Conservation (phyloP, 2,797 vertebrate species). For the Rhincodon typus region DNA sequence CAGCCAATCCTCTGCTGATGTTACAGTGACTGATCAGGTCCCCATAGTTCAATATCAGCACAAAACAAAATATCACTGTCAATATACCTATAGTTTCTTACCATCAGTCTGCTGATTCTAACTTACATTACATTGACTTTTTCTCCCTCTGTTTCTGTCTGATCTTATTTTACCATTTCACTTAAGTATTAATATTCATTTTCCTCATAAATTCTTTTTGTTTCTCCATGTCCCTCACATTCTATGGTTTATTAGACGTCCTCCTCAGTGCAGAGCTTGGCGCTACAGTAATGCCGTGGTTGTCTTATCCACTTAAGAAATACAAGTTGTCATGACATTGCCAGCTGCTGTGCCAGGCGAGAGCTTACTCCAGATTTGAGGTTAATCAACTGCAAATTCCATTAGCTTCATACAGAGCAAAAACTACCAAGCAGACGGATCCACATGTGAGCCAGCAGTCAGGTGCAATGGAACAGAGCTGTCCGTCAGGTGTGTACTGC, state of each 20-base stretch:
- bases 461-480: constrained; percentile 52
- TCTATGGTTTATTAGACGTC: background rate
- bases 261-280: background rate
- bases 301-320: constrained; percentile 55
- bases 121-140: background rate
- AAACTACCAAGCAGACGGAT: constrained; percentile 61
- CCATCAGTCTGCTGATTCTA: background rate
- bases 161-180: background rate
- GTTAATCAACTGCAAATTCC: constrained; percentile 69
- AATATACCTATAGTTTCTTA: background rate
- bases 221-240: background rate
- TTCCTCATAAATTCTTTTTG: background rate
- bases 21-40: background rate
- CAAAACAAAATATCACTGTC: background rate
- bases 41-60: background rate
- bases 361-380: constrained; percentile 62
- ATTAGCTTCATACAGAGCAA: constrained; percentile 64
- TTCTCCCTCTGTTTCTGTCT: background rate
- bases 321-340: constrained; percentile 51
- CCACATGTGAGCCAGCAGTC: constrained; percentile 51
- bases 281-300: constrained; percentile 52
- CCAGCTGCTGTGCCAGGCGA: constrained; percentile 58
- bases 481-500: constrained; percentile 52
- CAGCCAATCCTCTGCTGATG: background rate
- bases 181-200: background rate